phyloP scores from a whole-genome alignment of 1,140 invertebrate species.

The Diachasmimorpha longicaudata region DNA sequence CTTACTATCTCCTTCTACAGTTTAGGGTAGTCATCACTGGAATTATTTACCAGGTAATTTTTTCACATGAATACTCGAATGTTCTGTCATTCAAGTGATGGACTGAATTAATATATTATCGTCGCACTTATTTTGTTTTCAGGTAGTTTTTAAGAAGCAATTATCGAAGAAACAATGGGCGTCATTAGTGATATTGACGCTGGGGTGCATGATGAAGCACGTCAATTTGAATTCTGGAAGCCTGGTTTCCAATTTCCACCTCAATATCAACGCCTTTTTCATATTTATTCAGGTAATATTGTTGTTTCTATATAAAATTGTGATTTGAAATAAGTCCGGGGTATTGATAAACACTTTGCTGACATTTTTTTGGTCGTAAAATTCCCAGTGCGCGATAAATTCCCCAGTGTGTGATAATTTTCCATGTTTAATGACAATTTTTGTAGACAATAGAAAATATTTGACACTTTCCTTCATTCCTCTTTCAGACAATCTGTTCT shows the following conservation, averaged over 20 bases:
- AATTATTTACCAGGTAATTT: constrained; percentile 85
- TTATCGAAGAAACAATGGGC: constrained; percentile 87
- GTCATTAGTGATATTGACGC: constrained; percentile 83
- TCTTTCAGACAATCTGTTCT: constrained; percentile 86
- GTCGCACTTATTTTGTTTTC: constrained; percentile 46
- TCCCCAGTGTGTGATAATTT: too few species aligned
- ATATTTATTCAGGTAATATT: constrained; percentile 68
- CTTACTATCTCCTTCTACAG: constrained; percentile 92
- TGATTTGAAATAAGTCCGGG: background rate
- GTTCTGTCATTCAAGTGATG: too few species aligned
- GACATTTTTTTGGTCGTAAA: background rate
- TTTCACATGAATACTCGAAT: background rate
- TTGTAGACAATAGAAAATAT: background rate
- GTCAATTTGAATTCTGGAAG: constrained; percentile 66
- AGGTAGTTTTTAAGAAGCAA: constrained; percentile 87
- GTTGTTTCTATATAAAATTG: background rate
- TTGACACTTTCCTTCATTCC: too few species aligned
- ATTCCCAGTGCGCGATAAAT: too few species aligned
- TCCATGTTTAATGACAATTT: background rate
- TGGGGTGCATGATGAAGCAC: constrained; percentile 93
- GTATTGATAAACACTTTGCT: background rate
- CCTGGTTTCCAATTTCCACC: constrained; percentile 53
- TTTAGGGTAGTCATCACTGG: constrained; percentile 92
- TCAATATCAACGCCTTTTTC: constrained; percentile 75
- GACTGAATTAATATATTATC: background rate